A percentile compares a stretch with the other conserved stretches of the same genome.
These are phyloP conservation scores for Loriculus beryllinus DNA, from an alignment of 2,797 vertebrate genomes.

Conservation along the genomic window DNA sequence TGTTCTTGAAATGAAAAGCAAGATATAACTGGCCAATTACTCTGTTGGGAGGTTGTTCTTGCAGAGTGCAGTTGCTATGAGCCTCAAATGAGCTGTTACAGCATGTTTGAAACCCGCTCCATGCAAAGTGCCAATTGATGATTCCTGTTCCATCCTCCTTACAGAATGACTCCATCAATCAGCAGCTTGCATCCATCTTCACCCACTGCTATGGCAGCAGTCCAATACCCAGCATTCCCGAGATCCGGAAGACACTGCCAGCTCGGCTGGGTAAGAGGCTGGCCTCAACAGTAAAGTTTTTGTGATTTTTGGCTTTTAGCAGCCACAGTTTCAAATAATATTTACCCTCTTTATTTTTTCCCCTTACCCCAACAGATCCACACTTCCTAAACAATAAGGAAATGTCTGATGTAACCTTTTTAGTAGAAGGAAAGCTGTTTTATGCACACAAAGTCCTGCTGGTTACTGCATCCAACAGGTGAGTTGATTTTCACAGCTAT, in stretches of 20 bases:
- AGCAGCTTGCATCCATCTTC: slow-evolving; percentile 89
- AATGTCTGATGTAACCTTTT: slow-evolving; percentile 96
- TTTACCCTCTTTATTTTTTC: no score
- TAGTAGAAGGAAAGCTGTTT: slow-evolving; percentile 93
- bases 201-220: slow-evolving; percentile 90
- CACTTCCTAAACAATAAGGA: slow-evolving; percentile 97
- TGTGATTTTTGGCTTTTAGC: not conserved
- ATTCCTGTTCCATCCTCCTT: not conserved
- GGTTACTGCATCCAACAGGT: slow-evolving; percentile 95
- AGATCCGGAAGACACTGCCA: slow-evolving; percentile 85
- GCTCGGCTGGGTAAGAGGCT: slow-evolving; percentile 83
- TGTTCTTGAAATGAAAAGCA: not conserved
- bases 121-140: fast-evolving
- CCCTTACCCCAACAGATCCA: slow-evolving; percentile 79
- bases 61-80: not conserved
- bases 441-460: slow-evolving; percentile 95
- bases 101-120: not conserved
- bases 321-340: no score
- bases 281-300: not conserved
- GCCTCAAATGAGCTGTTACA: not conserved
- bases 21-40: not conserved
- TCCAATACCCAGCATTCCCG: slow-evolving; percentile 86
- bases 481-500: not conserved
- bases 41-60: not conserved
- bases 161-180: slow-evolving; percentile 89